A percentile compares a stretch with the other conserved stretches of the same genome.
phyloP scores from a whole-genome alignment of 2,797 vertebrate species.

The Myotis myotis region DNA sequence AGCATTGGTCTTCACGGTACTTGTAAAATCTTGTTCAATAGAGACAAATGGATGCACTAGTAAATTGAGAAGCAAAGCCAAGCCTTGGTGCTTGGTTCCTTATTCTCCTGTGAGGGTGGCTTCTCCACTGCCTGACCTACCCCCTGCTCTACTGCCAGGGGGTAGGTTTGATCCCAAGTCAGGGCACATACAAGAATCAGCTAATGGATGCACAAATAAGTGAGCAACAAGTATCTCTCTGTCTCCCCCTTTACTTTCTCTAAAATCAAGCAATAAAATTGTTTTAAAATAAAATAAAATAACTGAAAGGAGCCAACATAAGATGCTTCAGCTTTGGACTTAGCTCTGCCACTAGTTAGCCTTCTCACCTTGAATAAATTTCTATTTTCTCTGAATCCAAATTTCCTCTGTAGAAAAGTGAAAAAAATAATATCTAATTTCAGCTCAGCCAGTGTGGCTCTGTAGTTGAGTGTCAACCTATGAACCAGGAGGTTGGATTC shows the following conservation, averaged over 20 bases:
- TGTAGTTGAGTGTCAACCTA: too few species aligned
- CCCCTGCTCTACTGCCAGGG: too few species aligned
- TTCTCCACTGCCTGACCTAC: neutral
- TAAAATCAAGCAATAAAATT: neutral
- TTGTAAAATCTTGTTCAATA: neutral
- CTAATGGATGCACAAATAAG: neutral
- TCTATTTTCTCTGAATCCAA: neutral
- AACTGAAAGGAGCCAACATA: neutral
- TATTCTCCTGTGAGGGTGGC: neutral
- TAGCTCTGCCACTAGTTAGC: neutral
- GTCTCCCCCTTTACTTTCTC: neutral
- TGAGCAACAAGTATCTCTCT: neutral
- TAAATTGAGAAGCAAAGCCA: neutral
- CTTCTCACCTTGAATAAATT: neutral
- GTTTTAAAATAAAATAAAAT: neutral
- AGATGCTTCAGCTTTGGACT: neutral
- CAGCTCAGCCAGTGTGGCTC: neutral
- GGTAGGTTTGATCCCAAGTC: neutral
- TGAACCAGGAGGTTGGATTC: too few species aligned
- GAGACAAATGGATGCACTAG: neutral
- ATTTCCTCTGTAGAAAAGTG: neutral
- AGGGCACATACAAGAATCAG: neutral
- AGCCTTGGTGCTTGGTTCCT: accelerated
- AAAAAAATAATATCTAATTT: neutral
- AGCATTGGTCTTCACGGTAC: neutral